Evolutionary conservation across 2,113 vertebrate species (phyloP).

Genomic region (Cettia cetti): DNA sequence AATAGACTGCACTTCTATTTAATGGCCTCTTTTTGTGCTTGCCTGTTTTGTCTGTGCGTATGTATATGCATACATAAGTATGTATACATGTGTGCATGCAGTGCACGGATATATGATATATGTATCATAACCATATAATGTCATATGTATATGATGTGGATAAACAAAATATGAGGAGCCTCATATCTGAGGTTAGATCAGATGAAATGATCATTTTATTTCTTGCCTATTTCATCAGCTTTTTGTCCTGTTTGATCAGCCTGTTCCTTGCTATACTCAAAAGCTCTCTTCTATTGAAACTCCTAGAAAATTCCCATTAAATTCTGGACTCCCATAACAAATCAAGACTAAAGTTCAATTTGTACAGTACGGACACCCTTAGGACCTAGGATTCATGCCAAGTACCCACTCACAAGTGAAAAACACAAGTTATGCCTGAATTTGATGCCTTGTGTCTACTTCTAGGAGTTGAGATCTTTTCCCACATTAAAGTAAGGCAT

Average conservation of each 20-base stretch:
- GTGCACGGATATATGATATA: background rate
- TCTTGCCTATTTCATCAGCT: background rate
- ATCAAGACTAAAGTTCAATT: background rate
- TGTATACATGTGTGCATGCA: background rate
- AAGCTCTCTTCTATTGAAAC: background rate
- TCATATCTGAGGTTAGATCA: background rate
- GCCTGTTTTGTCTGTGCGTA: background rate
- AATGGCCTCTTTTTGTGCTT: background rate
- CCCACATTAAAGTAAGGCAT: fast-evolving
- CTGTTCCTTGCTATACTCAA: background rate
- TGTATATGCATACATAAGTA: background rate
- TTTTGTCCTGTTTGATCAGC: background rate
- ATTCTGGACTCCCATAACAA: background rate
- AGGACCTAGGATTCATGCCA: background rate
- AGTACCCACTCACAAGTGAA: background rate
- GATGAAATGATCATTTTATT: background rate
- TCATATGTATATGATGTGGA: background rate
- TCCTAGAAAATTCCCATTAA: background rate
- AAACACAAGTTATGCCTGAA: background rate
- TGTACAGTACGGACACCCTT: background rate
- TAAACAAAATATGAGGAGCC: background rate
- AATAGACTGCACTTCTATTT: background rate
- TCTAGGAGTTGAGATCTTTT: background rate
- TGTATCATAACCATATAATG: background rate
- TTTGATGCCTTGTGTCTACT: background rate